These are phyloP conservation scores for Acipenser ruthenus DNA, from an alignment of 2,797 vertebrate species.

Conservation along the genomic window DNA sequence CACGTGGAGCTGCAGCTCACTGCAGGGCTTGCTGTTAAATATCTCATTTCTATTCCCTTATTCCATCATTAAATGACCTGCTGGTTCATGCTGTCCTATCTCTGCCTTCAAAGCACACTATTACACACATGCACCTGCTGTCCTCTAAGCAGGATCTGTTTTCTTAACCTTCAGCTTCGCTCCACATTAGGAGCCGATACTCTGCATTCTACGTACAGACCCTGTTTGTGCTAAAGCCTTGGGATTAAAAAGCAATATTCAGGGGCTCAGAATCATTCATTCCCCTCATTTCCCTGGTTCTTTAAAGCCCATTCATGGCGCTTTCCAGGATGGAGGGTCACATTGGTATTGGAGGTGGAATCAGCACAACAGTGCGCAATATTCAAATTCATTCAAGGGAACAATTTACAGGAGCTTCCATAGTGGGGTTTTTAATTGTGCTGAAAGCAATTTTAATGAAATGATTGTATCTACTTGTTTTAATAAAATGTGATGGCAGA, in stretches of 20 bases:
- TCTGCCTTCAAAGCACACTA: constrained; percentile 24
- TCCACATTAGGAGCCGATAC: constrained; percentile 17
- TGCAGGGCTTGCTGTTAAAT: constrained; percentile 35
- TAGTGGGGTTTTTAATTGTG: too few species aligned
- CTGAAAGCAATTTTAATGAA: too few species aligned
- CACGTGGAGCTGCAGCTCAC: constrained; percentile 31
- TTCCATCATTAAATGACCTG: constrained; percentile 32
- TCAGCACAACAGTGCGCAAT: neutral
- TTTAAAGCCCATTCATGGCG: constrained; percentile 28
- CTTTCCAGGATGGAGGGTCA: constrained; percentile 19
- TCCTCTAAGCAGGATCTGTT: constrained; percentile 32
- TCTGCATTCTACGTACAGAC: constrained; percentile 39
- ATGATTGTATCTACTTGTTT: too few species aligned
- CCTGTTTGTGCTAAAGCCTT: constrained; percentile 34
- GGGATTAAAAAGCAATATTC: constrained; percentile 48
- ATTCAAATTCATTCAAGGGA: too few species aligned
- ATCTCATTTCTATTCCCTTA: constrained; percentile 36
- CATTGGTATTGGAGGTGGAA: neutral
- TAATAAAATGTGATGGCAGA: too few species aligned
- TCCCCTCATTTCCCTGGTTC: constrained; percentile 40
- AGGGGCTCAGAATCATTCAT: constrained; percentile 41
- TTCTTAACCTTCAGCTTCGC: constrained; percentile 52
- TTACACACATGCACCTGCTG: constrained; percentile 31
- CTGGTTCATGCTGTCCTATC: constrained; percentile 26
- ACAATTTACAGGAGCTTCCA: too few species aligned